Evolutionary conservation across 2,113 vertebrate species (phyloP).

Genomic region (Chamaetylas fuelleborni): DNA sequence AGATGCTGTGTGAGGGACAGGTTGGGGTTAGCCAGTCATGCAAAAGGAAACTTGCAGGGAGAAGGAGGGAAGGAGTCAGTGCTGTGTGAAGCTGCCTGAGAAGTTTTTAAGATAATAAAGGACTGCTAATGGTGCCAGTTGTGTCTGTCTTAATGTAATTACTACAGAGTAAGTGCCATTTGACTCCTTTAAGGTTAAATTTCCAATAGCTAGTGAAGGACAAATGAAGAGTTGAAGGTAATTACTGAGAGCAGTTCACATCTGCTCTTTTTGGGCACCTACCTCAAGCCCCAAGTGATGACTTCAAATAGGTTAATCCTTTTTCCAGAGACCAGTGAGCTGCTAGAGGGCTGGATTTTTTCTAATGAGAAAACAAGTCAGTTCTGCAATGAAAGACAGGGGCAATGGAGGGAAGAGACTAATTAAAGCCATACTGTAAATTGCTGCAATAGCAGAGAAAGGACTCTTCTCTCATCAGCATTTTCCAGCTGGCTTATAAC

Average conservation of each 20-base stretch:
- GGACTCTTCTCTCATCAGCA: background rate
- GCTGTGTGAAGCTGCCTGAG: too few species aligned
- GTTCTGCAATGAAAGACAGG: background rate
- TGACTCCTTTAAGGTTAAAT: slow-evolving; percentile 63
- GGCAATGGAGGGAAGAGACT: background rate
- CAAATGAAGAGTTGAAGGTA: slow-evolving; percentile 52
- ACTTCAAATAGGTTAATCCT: background rate
- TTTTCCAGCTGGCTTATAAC: background rate
- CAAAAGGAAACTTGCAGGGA: too few species aligned
- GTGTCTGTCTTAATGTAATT: too few species aligned
- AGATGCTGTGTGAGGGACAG: too few species aligned
- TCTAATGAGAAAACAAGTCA: slow-evolving; percentile 9
- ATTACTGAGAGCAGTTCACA: slow-evolving; percentile 44
- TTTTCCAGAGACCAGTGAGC: background rate
- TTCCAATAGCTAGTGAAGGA: slow-evolving; percentile 60
- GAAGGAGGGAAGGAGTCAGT: too few species aligned
- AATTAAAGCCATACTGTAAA: slow-evolving; percentile 42
- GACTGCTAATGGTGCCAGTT: too few species aligned
- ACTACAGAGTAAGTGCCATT: background rate
- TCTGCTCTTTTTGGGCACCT: slow-evolving; percentile 43
- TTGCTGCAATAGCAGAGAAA: background rate
- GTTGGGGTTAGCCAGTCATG: too few species aligned
- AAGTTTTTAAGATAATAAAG: too few species aligned
- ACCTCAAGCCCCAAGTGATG: background rate
- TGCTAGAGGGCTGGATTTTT: background rate